These are phyloP conservation scores for Diacarnus erythraeanus DNA, from an alignment of 37 sponge, comb jelly and placozoan species.

Conservation along the genomic window DNA sequence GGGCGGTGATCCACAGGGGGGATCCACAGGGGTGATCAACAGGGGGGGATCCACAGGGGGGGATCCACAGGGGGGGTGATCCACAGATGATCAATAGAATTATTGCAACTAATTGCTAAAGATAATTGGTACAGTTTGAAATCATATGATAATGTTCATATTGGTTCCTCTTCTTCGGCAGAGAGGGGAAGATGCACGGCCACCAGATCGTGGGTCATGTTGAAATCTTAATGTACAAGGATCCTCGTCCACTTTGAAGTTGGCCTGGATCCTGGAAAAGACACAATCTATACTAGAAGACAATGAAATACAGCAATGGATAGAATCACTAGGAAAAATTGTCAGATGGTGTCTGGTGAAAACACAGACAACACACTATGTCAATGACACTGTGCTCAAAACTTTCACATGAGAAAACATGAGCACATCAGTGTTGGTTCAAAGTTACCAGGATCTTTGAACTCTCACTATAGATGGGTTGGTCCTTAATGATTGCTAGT, in stretches of 20 bases:
- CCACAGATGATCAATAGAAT: neutral
- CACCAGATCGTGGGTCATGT: slow-evolving; percentile 25
- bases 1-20: too few species aligned
- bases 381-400: neutral
- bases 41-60: too few species aligned
- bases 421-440: too few species aligned
- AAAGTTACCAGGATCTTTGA: too few species aligned
- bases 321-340: too few species aligned
- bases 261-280: slow-evolving; percentile 25
- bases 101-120: neutral
- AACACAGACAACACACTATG: too few species aligned
- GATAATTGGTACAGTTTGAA: neutral
- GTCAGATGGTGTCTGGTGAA: too few species aligned
- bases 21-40: too few species aligned
- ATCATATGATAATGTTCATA: slow-evolving; percentile 23
- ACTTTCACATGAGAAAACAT: neutral
- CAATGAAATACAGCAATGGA: too few species aligned
- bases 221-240: slow-evolving; percentile 40
- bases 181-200: slow-evolving; percentile 20
- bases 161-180: slow-evolving; percentile 43
- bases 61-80: neutral
- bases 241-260: slow-evolving; percentile 35
- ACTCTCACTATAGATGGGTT: too few species aligned
- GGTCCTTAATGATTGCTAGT: too few species aligned
- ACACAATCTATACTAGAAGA: too few species aligned